Percentiles rank a stretch among this genome's conserved stretches.
Evolutionary conservation across 2,888 invertebrate genomes (phyloP).

Genomic region (Tillus elongatus): DNA sequence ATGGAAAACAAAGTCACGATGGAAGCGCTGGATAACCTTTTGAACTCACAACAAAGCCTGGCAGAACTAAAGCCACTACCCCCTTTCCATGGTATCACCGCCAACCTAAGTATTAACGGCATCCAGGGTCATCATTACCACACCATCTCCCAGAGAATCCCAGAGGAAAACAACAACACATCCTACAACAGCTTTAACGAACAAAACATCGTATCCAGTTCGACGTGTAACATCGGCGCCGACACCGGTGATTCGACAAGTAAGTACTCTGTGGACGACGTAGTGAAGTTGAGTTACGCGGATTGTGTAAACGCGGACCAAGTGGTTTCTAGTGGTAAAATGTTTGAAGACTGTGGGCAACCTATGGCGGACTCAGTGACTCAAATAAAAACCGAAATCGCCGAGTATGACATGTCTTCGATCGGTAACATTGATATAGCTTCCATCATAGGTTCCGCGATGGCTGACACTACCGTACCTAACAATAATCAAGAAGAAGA

Average conservation of each 20-base stretch:
- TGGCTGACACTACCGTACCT: conserved; percentile 82
- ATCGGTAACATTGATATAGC: conserved; percentile 81
- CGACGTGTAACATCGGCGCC: conserved; percentile 53
- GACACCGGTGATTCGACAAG: conserved; percentile 46
- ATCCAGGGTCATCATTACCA: conserved; percentile 83
- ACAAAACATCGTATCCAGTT: conserved; percentile 66
- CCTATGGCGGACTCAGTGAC: conserved; percentile 42
- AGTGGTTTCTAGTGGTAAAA: conserved; percentile 47
- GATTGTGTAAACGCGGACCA: conserved; percentile 47
- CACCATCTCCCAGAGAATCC: conserved; percentile 68
- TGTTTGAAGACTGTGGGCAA: conserved; percentile 49
- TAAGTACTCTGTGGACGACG: conserved; percentile 47
- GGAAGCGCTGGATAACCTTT: conserved; percentile 63
- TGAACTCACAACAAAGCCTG: conserved; percentile 52
- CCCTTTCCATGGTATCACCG: conserved; percentile 79
- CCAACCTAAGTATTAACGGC: conserved; percentile 77
- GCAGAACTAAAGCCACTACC: conserved; percentile 80
- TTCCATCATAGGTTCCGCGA: conserved; percentile 79
- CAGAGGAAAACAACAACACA: conserved; percentile 63
- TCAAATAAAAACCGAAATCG: conserved; percentile 48
- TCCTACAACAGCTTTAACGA: conserved; percentile 49
- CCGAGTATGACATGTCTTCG: conserved; percentile 59
- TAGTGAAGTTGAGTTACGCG: conserved; percentile 41
- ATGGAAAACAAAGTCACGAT: conserved; percentile 42
- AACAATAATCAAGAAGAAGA: conserved; percentile 58